Percentiles rank a stretch among this genome's conserved stretches.
These are phyloP conservation scores for Helleia helle DNA, from an alignment of 2,888 invertebrate genomes.

Conservation along the genomic window DNA sequence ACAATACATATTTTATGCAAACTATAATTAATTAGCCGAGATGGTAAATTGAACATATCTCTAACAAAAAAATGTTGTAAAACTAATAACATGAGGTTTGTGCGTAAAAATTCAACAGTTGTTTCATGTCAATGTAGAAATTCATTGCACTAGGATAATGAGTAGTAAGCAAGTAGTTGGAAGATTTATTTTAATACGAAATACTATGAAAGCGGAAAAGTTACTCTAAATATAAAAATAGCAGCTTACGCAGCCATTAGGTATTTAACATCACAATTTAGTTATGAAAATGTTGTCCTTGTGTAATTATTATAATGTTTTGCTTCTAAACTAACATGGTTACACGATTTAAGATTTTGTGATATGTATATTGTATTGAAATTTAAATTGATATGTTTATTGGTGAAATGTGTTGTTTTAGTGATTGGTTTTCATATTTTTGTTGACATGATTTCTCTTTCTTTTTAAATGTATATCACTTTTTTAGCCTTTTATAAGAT, in stretches of 20 bases:
- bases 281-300: no score
- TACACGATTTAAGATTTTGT: conserved; percentile 9
- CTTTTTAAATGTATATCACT: no score
- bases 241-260: conserved; percentile 6
- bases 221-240: conserved; percentile 1
- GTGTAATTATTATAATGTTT: neutral
- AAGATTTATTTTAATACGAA: neutral
- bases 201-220: neutral
- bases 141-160: neutral
- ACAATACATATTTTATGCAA: no score
- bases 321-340: neutral
- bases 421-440: neutral
- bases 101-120: no score
- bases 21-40: no score
- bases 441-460: neutral
- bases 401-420: neutral
- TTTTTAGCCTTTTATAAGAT: no score
- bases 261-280: no score
- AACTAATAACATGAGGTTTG: no score
- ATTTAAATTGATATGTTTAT: neutral
- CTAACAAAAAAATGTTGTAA: no score
- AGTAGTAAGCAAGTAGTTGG: neutral
- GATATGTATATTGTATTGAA: conserved; percentile 5
- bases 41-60: no score
- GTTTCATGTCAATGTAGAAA: no score